Percentiles rank a stretch among this genome's conserved stretches.
These are phyloP conservation scores for Drosophila prolongata DNA, from an alignment of 2,888 invertebrate species.

Conservation along the genomic window DNA sequence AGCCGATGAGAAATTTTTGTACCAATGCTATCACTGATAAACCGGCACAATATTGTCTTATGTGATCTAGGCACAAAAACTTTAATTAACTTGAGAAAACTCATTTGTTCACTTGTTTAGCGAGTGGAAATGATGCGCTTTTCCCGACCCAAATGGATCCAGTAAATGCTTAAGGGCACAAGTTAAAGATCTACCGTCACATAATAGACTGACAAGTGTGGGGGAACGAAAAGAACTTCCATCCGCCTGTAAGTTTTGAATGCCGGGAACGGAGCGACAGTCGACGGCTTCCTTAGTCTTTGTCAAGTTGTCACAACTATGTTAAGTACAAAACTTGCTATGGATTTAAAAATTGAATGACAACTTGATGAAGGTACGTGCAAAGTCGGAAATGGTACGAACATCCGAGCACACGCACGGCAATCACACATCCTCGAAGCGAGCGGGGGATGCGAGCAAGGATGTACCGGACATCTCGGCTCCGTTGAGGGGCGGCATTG, in stretches of 20 bases:
- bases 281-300: conserved; percentile 60
- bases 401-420: conserved; percentile 40
- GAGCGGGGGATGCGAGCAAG: conserved; percentile 20
- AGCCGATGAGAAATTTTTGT: too few relatives aligned
- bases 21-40: neutral
- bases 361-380: conserved; percentile 81
- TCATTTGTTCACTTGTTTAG: neutral
- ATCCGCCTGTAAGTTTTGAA: conserved; percentile 37
- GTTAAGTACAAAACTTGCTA: conserved; percentile 79
- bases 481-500: conserved; percentile 53
- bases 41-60: neutral
- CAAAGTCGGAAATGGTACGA: conserved; percentile 76
- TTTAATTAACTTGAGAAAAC: conserved; percentile 24
- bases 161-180: neutral
- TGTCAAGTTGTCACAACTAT: conserved; percentile 80
- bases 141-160: conserved; percentile 5
- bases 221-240: conserved; percentile 17
- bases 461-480: conserved; percentile 57
- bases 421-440: conserved; percentile 34
- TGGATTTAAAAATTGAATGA: conserved; percentile 81
- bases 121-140: conserved; percentile 27
- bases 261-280: conserved; percentile 24
- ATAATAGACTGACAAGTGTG: conserved; percentile 10
- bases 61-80: neutral
- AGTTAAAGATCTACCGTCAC: conserved; percentile 22